Evolutionary conservation across 2,888 invertebrate species (phyloP).

Genomic region (Hyposoter didymator): DNA sequence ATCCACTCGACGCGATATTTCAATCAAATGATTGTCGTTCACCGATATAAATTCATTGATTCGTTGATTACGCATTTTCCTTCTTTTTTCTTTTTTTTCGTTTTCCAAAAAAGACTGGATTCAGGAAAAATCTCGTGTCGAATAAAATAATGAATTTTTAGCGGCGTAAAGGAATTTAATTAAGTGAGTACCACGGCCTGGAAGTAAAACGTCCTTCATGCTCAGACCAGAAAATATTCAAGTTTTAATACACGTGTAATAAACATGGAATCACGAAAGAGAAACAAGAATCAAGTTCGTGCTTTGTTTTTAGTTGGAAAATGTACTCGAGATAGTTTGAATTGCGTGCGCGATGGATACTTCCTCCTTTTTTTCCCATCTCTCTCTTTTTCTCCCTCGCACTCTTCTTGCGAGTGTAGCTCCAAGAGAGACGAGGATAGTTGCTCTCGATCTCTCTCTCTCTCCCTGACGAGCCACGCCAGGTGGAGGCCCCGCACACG

Average conservation of each 20-base stretch:
- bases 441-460: constrained; percentile 9
- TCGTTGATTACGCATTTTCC: not conserved
- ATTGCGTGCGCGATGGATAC: constrained; percentile 67
- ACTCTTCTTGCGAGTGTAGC: constrained; percentile 20
- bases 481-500: constrained; percentile 76
- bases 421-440: not conserved
- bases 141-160: not conserved
- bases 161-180: not conserved
- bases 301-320: not conserved
- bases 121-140: no score
- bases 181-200: not conserved
- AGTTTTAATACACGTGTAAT: not conserved
- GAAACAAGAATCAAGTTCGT: not conserved
- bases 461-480: constrained; percentile 73
- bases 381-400: constrained; percentile 13
- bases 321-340: constrained; percentile 31
- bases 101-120: no score
- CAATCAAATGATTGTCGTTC: constrained; percentile 1
- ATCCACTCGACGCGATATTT: not conserved
- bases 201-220: not conserved
- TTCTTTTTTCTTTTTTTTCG: no score
- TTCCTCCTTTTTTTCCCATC: constrained; percentile 31
- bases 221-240: not conserved
- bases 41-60: constrained; percentile 3
- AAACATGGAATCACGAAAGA: not conserved